These are phyloP conservation scores for Himantopus leucocephalus DNA, from an alignment of 2,113 vertebrate species.

Conservation along the genomic window DNA sequence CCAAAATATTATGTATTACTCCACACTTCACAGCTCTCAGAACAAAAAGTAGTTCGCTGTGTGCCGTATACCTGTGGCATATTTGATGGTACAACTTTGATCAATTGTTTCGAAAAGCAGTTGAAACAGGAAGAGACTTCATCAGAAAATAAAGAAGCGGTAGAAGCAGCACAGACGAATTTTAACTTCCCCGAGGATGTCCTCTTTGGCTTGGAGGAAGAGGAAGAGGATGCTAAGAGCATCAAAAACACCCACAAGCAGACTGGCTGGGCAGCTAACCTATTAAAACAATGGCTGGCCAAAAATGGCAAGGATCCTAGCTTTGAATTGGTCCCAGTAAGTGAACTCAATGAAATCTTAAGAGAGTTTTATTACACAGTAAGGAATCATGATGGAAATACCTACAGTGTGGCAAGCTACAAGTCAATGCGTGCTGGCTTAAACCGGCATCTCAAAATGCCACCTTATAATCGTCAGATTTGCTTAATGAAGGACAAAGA, in stretches of 20 bases:
- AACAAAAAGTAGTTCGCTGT: conserved; percentile 57
- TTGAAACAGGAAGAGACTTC: conserved; percentile 63
- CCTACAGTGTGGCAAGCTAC: conserved; percentile 71
- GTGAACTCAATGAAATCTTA: conserved; percentile 68
- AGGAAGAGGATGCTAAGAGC: conserved; percentile 69
- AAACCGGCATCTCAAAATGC: conserved; percentile 70
- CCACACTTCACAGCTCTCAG: conserved; percentile 43
- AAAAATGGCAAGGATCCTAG: conserved; percentile 64
- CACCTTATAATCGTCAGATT: conserved; percentile 62
- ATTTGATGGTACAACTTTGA: conserved; percentile 65
- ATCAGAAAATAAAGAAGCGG: conserved; percentile 53
- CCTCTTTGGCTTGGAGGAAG: conserved; percentile 64
- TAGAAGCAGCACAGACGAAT: conserved; percentile 50
- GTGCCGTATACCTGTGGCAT: conserved; percentile 57
- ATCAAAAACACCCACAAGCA: conserved; percentile 68
- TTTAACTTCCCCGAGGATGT: conserved; percentile 57
- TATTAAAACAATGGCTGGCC: conserved; percentile 64
- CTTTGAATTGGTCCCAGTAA: conserved; percentile 66
- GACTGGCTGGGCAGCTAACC: conserved; percentile 61
- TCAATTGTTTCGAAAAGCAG: conserved; percentile 66
- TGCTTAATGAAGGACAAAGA: conserved; percentile 72
- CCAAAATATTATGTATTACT: conserved; percentile 30
- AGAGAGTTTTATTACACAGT: conserved; percentile 64
- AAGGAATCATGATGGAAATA: conserved; percentile 66
- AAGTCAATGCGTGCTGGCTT: conserved; percentile 70